Base-by-base conservation (phyloP, 1,140 invertebrate species). In the Anagrus nilaparvatae region DNA sequence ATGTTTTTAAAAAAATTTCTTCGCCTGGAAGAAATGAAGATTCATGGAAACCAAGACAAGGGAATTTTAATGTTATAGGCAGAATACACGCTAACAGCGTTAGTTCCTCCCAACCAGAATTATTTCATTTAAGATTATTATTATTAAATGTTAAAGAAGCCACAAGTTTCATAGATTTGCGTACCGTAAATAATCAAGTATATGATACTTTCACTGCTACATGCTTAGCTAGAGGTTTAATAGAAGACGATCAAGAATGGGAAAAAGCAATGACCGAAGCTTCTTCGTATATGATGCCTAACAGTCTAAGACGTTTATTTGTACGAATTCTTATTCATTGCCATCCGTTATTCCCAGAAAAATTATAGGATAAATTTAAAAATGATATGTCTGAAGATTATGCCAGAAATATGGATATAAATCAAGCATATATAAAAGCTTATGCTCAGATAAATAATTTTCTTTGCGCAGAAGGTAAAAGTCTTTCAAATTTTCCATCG, bases 111-210 rank as follows among this genome's bases (percentile, higher is more conserved):
- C n/a, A n/a, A n/a, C n/a, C n/a, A n/a, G n/a, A n/a, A n/a, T n/a
- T n/a, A n/a, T n/a, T n/a, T n/a, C n/a, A n/a, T n/a, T n/a, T n/a
- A n/a, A n/a, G n/a, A n/a, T n/a, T n/a, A n/a, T n/a, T n/a, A n/a
- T n/a, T 51, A 53, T 49, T 40, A 65, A 31, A 53, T 12, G 45
- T 58, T 30, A 34, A 19, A 37, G 62, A 58, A 12, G 52, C 59
- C 13, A 55, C 38, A 24, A 52, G 33, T 18, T 66, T 63, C 48
- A 23, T 45, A 36, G 24, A 56, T 36, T 34, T 67, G 2, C 46
- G 44, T 37, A 31, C 29, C 27, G 47, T 62, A 14, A 40, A 65
- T 42, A 53, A 46, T 6, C 17, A 34, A 10, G 12, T 47, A 13
- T 51, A 52, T 43, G 6, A 36, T 7, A 58, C 59, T 10, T 64